phyloP scores from a whole-genome alignment of 2,888 invertebrate species.

The Geotrupes spiniger region DNA sequence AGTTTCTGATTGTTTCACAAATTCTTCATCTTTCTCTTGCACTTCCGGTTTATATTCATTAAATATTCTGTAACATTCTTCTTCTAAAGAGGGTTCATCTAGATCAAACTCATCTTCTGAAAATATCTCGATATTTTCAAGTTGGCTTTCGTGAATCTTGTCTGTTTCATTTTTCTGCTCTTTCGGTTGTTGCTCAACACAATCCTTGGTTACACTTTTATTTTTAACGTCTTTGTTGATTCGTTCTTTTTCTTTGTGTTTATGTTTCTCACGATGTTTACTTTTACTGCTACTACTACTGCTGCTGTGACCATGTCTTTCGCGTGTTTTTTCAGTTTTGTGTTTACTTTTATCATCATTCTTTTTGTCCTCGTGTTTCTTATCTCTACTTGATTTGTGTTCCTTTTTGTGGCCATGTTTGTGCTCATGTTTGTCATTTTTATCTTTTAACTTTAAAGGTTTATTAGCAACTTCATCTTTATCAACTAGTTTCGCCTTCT shows the following conservation, averaged over 20 bases:
- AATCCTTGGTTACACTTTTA: slow-evolving; percentile 12
- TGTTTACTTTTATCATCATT: slow-evolving; percentile 24
- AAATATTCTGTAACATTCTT: slow-evolving; percentile 84
- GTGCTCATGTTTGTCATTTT: slow-evolving; percentile 39
- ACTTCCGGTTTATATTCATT: slow-evolving; percentile 65
- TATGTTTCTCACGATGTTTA: slow-evolving; percentile 23
- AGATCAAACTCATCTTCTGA: slow-evolving; percentile 41
- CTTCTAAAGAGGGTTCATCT: slow-evolving; percentile 62
- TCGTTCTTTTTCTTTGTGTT: slow-evolving; percentile 34
- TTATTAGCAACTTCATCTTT: too few relatives aligned
- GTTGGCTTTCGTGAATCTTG: neutral
- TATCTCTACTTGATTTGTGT: slow-evolving; percentile 32
- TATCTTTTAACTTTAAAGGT: too few relatives aligned
- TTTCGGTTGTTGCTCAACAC: slow-evolving; percentile 1
- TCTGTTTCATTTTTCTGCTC: neutral
- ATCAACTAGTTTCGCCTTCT: neutral
- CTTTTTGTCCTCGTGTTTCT: slow-evolving; percentile 21
- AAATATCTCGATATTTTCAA: slow-evolving; percentile 13
- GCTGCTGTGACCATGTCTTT: slow-evolving; percentile 35
- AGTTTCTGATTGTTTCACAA: slow-evolving; percentile 25
- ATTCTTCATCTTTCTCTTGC: slow-evolving; percentile 15
- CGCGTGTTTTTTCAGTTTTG: slow-evolving; percentile 31
- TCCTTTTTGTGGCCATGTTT: slow-evolving; percentile 42
- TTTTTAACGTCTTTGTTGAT: too few relatives aligned
- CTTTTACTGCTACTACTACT: slow-evolving; percentile 38